Evolutionary conservation across 2,888 invertebrate genomes (phyloP), one percentile per base, ranked within the genome.

Genomic region (Pardosa pseudoannulata): DNA sequence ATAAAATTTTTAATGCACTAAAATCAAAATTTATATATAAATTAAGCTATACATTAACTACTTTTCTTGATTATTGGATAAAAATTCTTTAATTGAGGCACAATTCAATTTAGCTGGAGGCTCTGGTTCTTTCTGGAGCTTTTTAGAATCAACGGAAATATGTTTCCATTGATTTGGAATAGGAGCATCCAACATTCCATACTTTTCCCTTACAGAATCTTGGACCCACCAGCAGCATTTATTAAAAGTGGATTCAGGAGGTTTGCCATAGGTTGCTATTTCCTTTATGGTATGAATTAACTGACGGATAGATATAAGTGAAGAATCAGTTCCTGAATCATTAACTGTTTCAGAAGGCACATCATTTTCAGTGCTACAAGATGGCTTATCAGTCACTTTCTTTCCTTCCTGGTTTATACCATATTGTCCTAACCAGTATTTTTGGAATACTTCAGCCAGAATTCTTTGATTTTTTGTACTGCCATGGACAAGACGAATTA

Each of bases 151-250:
- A 56, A n/a, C 19, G 9, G 74, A n/a, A 1, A 67, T 19, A 56
- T 94, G 94, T 2, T 91, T 91, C 94, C 94, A 94, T 1, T 91
- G 90, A 90, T 94, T 94, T 0, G 93, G 93, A 23, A 94, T 82
- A 0, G 91, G 90, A 0, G 94, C 90, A 50, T 93, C 92, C 0
- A 91, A 90, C 27, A 93, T 90, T 6, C 92, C 91, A 91, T 94
- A 94, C 89, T 94, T 92, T 41, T 93, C 92, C 16, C 94, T 91
- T 0, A 93, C 89, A 13, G 93, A 93, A 9, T 93, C 92, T 0
- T 93, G 90, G 0, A 95, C 94, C 89, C 93, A 93, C 95, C 95
- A 95, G 89, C 94, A 94, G n/a, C 91, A 91, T 80, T 93, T 94
- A 75, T 93, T 93, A 85, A 93, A 92, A 91, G 93, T 91, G 3